Conservation (phyloP, 2,888 invertebrate species). For the Nezara viridula region DNA sequence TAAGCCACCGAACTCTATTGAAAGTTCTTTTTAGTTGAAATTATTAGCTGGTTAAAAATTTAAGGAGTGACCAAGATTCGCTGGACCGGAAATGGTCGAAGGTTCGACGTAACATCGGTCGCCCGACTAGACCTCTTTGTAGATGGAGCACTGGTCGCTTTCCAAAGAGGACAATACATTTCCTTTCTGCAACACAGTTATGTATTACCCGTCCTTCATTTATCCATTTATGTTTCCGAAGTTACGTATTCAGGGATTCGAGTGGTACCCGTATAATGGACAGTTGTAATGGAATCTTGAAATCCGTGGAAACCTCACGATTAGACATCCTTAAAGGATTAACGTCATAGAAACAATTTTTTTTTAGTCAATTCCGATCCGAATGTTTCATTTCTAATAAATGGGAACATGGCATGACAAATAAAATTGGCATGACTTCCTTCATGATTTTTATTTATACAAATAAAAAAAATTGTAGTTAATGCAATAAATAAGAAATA, state of each 20-base stretch:
- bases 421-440: not conserved
- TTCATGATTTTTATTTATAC: too few relatives aligned
- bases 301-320: not conserved
- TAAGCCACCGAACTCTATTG: too few relatives aligned
- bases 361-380: too few relatives aligned
- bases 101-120: not conserved
- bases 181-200: not conserved
- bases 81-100: not conserved
- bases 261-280: not conserved
- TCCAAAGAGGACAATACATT: not conserved
- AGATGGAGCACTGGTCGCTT: not conserved
- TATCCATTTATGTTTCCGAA: not conserved
- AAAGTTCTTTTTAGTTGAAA: too few relatives aligned
- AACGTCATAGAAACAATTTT: not conserved
- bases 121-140: not conserved
- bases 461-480: too few relatives aligned
- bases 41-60: too few relatives aligned
- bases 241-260: not conserved
- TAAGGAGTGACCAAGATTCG: not conserved
- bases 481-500: too few relatives aligned
- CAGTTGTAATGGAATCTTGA: conserved; percentile 9
- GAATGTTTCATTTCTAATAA: too few relatives aligned
- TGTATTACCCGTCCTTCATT: not conserved
- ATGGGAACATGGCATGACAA: too few relatives aligned
- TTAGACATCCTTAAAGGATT: not conserved